Percentiles rank a stretch among this genome's conserved stretches.
These are phyloP conservation scores for Venusia cambrica DNA, from an alignment of 2,888 invertebrate species.

Conservation along the genomic window DNA sequence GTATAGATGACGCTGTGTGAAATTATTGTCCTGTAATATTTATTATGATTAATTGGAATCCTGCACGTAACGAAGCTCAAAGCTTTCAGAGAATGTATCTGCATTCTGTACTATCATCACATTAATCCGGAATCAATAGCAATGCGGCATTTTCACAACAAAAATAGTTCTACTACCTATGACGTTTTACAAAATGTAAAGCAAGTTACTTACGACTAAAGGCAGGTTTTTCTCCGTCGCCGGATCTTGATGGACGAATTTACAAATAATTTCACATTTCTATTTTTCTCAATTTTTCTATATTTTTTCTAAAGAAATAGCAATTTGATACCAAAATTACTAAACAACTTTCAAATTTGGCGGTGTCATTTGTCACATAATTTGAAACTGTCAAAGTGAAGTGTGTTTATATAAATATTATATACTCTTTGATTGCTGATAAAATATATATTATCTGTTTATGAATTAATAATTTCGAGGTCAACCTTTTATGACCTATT, in stretches of 20 bases:
- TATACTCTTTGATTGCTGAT: too few species aligned
- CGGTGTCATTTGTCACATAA: conserved; percentile 30
- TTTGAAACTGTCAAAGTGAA: too few species aligned
- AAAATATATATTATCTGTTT: too few species aligned
- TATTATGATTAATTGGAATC: too few species aligned
- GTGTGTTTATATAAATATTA: too few species aligned
- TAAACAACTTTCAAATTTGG: conserved; percentile 53
- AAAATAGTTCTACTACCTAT: conserved; percentile 19
- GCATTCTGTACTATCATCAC: conserved; percentile 36
- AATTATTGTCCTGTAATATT: too few species aligned
- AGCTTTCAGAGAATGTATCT: conserved; percentile 36
- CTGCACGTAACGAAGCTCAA: conserved; percentile 26
- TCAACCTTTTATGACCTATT: too few species aligned
- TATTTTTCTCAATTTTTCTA: conserved; percentile 44
- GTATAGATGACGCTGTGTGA: too few species aligned
- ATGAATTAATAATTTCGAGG: too few species aligned
- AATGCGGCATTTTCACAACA: conserved; percentile 53
- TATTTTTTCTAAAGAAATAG: conserved; percentile 41
- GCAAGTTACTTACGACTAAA: conserved; percentile 61
- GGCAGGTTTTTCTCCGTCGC: conserved; percentile 45
- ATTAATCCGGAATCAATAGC: conserved; percentile 61
- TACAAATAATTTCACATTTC: conserved; percentile 68
- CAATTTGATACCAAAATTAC: conserved; percentile 64
- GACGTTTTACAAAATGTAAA: conserved; percentile 33
- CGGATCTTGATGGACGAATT: conserved; percentile 44